phyloP scores from a whole-genome alignment of 2,888 invertebrate species.

The Drymonia ruficornis region DNA sequence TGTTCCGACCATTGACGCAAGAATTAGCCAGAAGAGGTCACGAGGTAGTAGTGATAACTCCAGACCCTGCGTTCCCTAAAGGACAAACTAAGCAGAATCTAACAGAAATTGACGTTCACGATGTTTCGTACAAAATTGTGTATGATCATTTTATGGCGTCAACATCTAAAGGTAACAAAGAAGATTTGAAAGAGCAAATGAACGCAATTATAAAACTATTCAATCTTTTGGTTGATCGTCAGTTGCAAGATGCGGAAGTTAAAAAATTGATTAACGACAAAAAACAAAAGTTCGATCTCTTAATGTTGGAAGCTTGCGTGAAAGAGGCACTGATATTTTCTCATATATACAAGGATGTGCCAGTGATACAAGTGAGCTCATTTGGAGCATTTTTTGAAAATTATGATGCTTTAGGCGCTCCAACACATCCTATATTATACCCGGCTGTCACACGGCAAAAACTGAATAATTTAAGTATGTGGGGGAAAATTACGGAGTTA shows the following conservation, averaged over 20 bases:
- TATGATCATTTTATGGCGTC: no score
- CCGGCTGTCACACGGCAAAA: constrained; percentile 21
- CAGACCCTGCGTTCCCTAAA: constrained; percentile 51
- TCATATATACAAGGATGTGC: constrained; percentile 41
- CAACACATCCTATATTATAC: constrained; percentile 45
- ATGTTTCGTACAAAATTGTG: no score
- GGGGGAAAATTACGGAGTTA: neutral
- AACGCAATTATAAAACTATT: constrained; percentile 17
- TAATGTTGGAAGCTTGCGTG: constrained; percentile 43
- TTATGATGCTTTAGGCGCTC: constrained; percentile 39
- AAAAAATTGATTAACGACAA: constrained; percentile 38
- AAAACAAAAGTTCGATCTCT: constrained; percentile 40
- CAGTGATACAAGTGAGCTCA: constrained; percentile 51
- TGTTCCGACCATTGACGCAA: constrained; percentile 49
- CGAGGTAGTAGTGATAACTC: constrained; percentile 59
- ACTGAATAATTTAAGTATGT: neutral
- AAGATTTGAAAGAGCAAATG: constrained; percentile 16
- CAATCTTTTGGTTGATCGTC: constrained; percentile 22
- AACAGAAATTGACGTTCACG: constrained; percentile 61
- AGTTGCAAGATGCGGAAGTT: constrained; percentile 33
- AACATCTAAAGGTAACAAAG: constrained; percentile 12
- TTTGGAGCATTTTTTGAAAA: constrained; percentile 33
- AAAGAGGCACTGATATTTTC: constrained; percentile 31
- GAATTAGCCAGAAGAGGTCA: constrained; percentile 65
- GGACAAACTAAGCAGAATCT: constrained; percentile 46